A percentile compares a stretch with the other conserved stretches of the same genome.
Conservation (phyloP, 2,888 invertebrate species). For the Agriotes lineatus region DNA sequence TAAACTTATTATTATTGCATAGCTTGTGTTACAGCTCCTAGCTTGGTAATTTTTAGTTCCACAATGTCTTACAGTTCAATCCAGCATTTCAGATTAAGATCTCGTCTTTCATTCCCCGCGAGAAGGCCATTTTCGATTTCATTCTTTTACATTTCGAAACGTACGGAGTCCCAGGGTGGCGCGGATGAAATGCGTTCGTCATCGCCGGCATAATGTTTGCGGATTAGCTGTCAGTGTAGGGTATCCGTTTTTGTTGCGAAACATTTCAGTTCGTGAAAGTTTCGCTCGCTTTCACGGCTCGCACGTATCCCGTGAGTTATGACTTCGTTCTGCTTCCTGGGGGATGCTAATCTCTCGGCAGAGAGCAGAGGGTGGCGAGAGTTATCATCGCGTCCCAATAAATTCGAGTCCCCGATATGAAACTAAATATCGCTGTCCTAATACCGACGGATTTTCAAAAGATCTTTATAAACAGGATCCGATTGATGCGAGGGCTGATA, state of each 20-base stretch:
- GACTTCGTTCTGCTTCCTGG: slow-evolving; percentile 29
- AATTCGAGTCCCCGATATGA: slow-evolving; percentile 25
- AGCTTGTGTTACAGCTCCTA: too few species aligned
- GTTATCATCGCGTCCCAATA: slow-evolving; percentile 35
- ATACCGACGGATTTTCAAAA: slow-evolving; percentile 9
- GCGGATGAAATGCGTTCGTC: slow-evolving; percentile 30
- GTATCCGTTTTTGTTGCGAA: slow-evolving; percentile 28
- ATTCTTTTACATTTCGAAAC: too few species aligned
- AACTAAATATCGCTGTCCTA: slow-evolving; percentile 23
- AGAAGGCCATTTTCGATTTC: too few species aligned
- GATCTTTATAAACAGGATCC: slow-evolving; percentile 13
- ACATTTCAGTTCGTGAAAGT: slow-evolving; percentile 31
- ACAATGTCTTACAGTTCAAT: too few species aligned
- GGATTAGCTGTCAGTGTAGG: slow-evolving; percentile 35
- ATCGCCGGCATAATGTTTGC: slow-evolving; percentile 32
- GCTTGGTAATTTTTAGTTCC: too few species aligned
- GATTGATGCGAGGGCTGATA: slow-evolving; percentile 4
- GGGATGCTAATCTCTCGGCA: slow-evolving; percentile 33
- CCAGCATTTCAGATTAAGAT: too few species aligned
- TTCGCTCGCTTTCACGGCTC: slow-evolving; percentile 29
- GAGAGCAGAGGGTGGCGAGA: slow-evolving; percentile 28
- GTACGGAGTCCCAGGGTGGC: too few species aligned
- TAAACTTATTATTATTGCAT: too few species aligned
- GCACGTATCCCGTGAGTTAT: slow-evolving; percentile 36
- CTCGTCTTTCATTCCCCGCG: too few species aligned